These are phyloP conservation scores for Pemphigus obesinymphae DNA, from an alignment of 1,140 invertebrate genomes.

Conservation along the genomic window DNA sequence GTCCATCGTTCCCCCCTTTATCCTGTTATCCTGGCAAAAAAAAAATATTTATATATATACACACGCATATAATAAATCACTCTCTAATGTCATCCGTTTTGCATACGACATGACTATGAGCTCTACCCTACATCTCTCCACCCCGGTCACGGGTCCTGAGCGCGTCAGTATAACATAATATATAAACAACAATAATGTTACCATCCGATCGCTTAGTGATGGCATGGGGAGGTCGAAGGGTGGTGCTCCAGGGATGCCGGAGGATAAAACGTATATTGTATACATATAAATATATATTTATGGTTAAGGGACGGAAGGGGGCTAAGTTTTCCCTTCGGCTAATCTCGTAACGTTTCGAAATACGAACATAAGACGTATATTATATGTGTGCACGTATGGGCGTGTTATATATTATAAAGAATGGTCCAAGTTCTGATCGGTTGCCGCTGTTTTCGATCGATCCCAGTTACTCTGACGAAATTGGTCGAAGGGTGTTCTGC, in stretches of 20 bases:
- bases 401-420: constrained; percentile 1
- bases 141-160: background rate
- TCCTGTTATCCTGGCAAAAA: background rate
- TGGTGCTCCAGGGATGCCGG: background rate
- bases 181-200: constrained; percentile 36
- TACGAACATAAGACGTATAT: too few species aligned
- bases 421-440: background rate
- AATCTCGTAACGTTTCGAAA: constrained; percentile 21
- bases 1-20: background rate
- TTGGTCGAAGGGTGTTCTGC: background rate
- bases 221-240: background rate
- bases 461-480: background rate
- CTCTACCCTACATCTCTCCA: background rate
- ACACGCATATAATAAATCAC: constrained; percentile 33
- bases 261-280: too few species aligned
- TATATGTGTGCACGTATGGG: background rate
- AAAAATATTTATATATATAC: background rate
- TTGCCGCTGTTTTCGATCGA: background rate
- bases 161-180: constrained; percentile 17
- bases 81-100: constrained; percentile 42
- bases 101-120: constrained; percentile 34
- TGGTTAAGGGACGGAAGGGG: too few species aligned
- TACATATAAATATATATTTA: too few species aligned
- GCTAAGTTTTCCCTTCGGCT: background rate
- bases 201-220: constrained; percentile 23